These are phyloP conservation scores for Cerceris ruficornis DNA, from an alignment of 2,888 invertebrate genomes.

Conservation along the genomic window DNA sequence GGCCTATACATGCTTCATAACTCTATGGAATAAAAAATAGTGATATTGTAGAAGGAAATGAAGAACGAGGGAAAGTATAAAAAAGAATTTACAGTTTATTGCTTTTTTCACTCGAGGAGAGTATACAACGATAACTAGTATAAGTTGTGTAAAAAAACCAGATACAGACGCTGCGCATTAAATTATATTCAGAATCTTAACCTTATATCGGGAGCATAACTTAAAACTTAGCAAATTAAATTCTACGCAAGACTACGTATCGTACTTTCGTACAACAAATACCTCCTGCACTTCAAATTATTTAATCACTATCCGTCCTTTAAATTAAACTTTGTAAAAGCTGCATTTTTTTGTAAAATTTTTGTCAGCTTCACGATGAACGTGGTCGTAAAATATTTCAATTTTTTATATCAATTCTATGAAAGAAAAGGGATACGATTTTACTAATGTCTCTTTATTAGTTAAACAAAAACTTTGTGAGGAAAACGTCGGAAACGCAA, in stretches of 20 bases:
- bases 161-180: slow-evolving; percentile 27
- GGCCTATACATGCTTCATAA: no score
- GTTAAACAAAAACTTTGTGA: no score
- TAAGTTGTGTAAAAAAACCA: slow-evolving; percentile 44
- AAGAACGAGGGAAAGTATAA: slow-evolving; percentile 31
- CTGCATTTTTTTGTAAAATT: no score
- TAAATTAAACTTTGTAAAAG: background rate
- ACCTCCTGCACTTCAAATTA: slow-evolving; percentile 2
- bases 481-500: no score
- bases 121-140: slow-evolving; percentile 35
- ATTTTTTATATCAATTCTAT: no score
- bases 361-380: no score
- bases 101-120: slow-evolving; percentile 16
- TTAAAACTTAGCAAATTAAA: slow-evolving; percentile 16
- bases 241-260: slow-evolving; percentile 15
- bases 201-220: slow-evolving; percentile 21
- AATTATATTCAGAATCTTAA: slow-evolving; percentile 26
- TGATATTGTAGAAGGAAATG: background rate
- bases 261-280: slow-evolving; percentile 27
- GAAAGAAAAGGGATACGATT: no score
- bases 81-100: slow-evolving; percentile 58
- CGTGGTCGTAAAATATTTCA: no score
- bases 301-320: slow-evolving; percentile 8
- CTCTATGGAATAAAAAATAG: no score
- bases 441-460: no score